Conservation (phyloP, 1,140 invertebrate genomes). For the Bombus waltoni region DNA sequence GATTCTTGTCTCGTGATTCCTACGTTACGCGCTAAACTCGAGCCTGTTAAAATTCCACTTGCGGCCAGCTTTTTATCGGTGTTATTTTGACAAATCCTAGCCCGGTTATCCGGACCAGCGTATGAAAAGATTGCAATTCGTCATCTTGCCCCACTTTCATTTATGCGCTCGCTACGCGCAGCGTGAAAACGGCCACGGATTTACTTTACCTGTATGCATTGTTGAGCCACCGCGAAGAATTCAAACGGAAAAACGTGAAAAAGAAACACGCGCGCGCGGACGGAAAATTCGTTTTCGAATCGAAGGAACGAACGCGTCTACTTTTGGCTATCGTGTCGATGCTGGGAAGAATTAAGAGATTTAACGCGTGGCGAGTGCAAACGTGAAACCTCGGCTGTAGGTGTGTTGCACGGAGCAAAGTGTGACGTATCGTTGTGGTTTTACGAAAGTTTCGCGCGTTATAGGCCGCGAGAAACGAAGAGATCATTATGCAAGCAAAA, state of each 20-base stretch:
- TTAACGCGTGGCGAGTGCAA: constrained; percentile 32
- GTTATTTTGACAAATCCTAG: constrained; percentile 47
- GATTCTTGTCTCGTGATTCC: not conserved
- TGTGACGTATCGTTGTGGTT: not conserved
- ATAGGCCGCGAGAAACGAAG: not conserved
- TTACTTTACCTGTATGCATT: constrained; percentile 26
- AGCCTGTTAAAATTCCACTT: constrained; percentile 10
- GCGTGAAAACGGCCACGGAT: constrained; percentile 17
- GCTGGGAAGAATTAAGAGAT: constrained; percentile 23
- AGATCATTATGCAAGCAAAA: constrained; percentile 37
- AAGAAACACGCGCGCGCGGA: too few species aligned
- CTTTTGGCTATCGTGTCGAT: not conserved
- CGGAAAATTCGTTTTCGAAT: not conserved
- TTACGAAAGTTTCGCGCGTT: not conserved
- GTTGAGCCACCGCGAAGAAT: not conserved
- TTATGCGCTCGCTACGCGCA: constrained; percentile 33
- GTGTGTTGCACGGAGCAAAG: not conserved
- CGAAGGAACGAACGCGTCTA: not conserved
- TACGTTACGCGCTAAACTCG: not conserved
- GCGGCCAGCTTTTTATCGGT: constrained; percentile 25
- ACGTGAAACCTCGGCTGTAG: not conserved
- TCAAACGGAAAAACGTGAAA: not conserved
- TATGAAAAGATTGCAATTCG: constrained; percentile 59
- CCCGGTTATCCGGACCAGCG: constrained; percentile 36
- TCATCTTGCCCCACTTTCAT: constrained; percentile 56